Evolutionary conservation across 37 sponge, comb jelly and placozoan genomes (phyloP), one percentile per base, ranked within the genome.

Genomic region (Lycopodina hypogea): DNA sequence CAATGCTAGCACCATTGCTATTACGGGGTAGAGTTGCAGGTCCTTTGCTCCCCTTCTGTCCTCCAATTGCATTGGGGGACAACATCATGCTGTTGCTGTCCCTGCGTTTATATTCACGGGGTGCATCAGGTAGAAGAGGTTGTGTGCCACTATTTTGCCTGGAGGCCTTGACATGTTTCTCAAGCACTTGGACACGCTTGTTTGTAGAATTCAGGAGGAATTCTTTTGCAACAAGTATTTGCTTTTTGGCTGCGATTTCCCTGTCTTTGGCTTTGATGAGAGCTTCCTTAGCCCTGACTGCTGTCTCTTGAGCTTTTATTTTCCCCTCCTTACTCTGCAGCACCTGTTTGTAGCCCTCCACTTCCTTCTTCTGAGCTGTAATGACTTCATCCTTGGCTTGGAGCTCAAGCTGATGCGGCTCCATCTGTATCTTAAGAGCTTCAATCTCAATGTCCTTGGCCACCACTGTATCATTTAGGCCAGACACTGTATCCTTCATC

Each of bases 251-350:
- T 8, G 52, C 51, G 0, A 84, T 57, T 35, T 84, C 84, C 55
- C 84, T 40, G 1, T 68, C 84, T 51, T 84, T 84, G 37, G 78
- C 72, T 50, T 84, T 84, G 35, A 77, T 70, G 40, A 77, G 78
- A 29, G 78, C 77, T 9, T 84, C 78, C 39, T 84, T 84, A 37
- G 71, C 78, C 9, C 78, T 40, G 1, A 71, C 23, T 15, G 48
- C 84, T 45, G 66, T 76, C 34, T 84, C 78, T 28, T 84, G 61
- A 3, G 77, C 77, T 30, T 71, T 53, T 2, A 84, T 57, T 45
- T 71, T 69, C 0, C 37, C 69, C 12, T 84, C 78, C 33, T 84
- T 84, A 29, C 60, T 42, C 1, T 59, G 70, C 21, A 84, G 59
- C 2, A 52, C 45, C 34, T 78, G 78, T 70, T 77, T 84, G 78